Evolutionary conservation across 2,888 invertebrate species (phyloP), one percentile per base, ranked within the genome.

Genomic region (Nemotelus pantherinus): DNA sequence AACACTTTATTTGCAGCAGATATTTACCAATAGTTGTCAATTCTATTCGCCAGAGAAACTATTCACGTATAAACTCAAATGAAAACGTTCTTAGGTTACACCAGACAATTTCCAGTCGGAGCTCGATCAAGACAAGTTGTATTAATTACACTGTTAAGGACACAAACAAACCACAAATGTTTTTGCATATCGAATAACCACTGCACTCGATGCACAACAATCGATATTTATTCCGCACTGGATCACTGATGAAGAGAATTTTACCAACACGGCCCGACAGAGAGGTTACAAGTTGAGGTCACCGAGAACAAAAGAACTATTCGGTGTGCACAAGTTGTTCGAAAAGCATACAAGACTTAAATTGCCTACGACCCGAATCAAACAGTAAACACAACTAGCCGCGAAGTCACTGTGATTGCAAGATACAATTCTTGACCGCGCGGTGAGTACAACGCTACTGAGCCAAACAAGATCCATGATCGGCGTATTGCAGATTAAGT

Each of bases 221-320:
- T 25, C 25, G 25, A 25, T 25, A 25, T 25, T 25, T 25, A 25
- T 25, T 25, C 25, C 25, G 25, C 25, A 25, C 25, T 25, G 25
- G 9, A 43, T 41, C 63, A 57, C 57, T 63, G 3, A 39, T 10
- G 6, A 3, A 4, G 43, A 63, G 7, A 63, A 63, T 63, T 63
- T 63, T 10, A 10, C 57, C 9, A 57, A 57, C 25, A 25, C 57
- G 57, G 57, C 10, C 25, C 4, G 25, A 2, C 57, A 3, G 43
- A 70, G 47, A 70, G 70, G 70, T 70, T 53, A 55, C 53, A n/a
- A 53, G 43, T 47, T 53, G 43, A 70, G 53, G 70, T 70, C 70
- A 70, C 43, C 39, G 10, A 53, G 10, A 70, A 70, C 53, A 50
- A 70, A 55, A 70, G 70, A 70, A 55, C 43, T 44, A 55, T 3